Percentiles rank a stretch among this genome's conserved stretches.
Evolutionary conservation across 2,113 vertebrate genomes (phyloP).

Genomic region (Serinus canaria): DNA sequence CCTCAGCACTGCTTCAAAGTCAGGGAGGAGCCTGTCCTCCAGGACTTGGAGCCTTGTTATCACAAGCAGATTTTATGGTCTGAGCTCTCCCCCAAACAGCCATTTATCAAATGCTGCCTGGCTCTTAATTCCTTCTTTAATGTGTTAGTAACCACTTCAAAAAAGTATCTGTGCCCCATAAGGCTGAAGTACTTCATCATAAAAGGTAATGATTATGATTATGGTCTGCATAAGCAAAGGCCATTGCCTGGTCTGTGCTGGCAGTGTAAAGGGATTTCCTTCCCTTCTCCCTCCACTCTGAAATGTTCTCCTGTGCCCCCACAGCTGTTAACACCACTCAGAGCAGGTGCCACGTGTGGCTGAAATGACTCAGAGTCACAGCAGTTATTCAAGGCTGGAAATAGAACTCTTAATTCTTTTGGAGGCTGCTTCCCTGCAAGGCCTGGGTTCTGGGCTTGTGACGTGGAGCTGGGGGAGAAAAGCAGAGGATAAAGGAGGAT

Average conservation of each 20-base stretch:
- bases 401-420: neutral
- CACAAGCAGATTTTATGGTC: slow-evolving; percentile 20
- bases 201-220: slow-evolving; percentile 63
- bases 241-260: slow-evolving; percentile 17
- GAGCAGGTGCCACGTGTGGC: neutral
- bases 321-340: neutral
- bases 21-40: neutral
- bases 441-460: neutral
- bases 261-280: slow-evolving; percentile 23
- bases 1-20: neutral
- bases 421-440: neutral
- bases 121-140: slow-evolving; percentile 52
- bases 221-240: slow-evolving; percentile 59
- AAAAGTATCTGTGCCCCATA: slow-evolving; percentile 36
- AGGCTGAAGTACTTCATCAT: slow-evolving; percentile 46
- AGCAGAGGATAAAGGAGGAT: neutral
- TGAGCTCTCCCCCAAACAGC: slow-evolving; percentile 34
- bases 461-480: neutral
- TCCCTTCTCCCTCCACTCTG: neutral
- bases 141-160: slow-evolving; percentile 61
- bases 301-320: neutral
- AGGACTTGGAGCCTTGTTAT: neutral
- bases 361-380: neutral
- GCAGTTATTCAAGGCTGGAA: neutral
- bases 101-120: slow-evolving; percentile 50